phyloP scores from a whole-genome alignment of 2,113 vertebrate species.

The Cromileptes altivelis region DNA sequence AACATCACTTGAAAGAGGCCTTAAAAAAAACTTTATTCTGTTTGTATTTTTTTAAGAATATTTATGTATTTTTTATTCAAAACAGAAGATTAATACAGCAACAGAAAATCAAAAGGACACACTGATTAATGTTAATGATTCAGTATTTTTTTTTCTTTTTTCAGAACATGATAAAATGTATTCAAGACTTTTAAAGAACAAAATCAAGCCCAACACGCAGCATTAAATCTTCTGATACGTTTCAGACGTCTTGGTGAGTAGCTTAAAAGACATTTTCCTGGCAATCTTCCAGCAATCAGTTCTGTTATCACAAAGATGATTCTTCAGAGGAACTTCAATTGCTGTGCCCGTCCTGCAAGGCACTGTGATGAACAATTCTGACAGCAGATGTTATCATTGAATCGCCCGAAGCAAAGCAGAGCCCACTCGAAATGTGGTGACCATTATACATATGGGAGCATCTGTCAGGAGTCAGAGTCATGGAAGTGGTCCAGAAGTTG shows the following conservation, averaged over 20 bases:
- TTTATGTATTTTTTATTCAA: not conserved
- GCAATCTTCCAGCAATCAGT: constrained; percentile 13
- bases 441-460: constrained; percentile 5
- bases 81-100: not conserved
- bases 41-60: not conserved
- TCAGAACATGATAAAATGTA: not conserved
- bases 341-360: not conserved
- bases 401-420: constrained; percentile 7
- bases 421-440: constrained; percentile 8
- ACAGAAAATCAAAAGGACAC: not conserved
- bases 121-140: not conserved
- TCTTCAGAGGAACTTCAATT: constrained; percentile 3
- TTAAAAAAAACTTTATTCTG: not conserved
- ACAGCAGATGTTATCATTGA: constrained; percentile 10
- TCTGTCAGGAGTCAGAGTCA: constrained; percentile 18
- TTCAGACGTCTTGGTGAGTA: not conserved
- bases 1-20: too few relatives aligned
- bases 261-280: not conserved
- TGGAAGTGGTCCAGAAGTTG: not conserved
- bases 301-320: constrained; percentile 12
- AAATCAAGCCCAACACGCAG: not conserved
- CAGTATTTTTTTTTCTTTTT: not conserved
- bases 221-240: not conserved
- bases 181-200: constrained; percentile 2
- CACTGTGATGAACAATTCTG: constrained; percentile 3